Evolutionary conservation across 2,888 invertebrate genomes (phyloP), one percentile per base, ranked within the genome.

Genomic region (Theretra japonica): DNA sequence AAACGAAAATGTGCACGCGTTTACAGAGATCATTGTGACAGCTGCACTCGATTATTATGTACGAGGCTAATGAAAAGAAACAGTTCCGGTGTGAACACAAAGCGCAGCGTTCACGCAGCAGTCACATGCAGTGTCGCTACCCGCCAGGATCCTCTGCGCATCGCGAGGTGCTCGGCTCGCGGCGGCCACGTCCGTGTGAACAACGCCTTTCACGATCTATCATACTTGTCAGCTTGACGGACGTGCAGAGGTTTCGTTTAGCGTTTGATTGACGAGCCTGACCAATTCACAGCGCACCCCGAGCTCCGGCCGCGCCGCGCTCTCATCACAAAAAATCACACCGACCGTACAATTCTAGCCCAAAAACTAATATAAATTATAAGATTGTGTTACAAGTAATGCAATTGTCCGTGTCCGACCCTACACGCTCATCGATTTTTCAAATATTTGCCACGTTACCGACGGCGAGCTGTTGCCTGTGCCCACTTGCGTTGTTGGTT

Each of bases 151-250:
- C 60, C 60, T 33, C 60, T 19, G 60, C 60, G 60, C 60, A 48
- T 65, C 65, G 41, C 65, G 48, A 41, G 65, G 23, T 48, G 23
- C 23, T 19, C 7, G 15, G 21, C 33, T 60, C 41, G 4, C 11
- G 11, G 62, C 62, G 1, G n/a, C 53, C 53, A 53, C 53, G 65
- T 23, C 23, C 65, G 65, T 65, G 65, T 48, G 65, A 65, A 65
- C 65, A 65, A n/a, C 60, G 60, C 41, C 65, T 65, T 65, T 65
- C 65, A 65, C 65, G 65, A 65, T 65, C 65, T 65, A 65, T 65
- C 65, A 65, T 21, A 23, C 41, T 41, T 48, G 65, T 23, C 65
- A 48, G 65, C 48, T 41, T 65, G 65, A 48, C 25, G 65, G 65
- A 41, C 65, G 48, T 17, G 65, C 48, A 65, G 48, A 65, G 65